Conservation (phyloP, 2,888 invertebrate species). For the Caenorhabditis panamensis region DNA sequence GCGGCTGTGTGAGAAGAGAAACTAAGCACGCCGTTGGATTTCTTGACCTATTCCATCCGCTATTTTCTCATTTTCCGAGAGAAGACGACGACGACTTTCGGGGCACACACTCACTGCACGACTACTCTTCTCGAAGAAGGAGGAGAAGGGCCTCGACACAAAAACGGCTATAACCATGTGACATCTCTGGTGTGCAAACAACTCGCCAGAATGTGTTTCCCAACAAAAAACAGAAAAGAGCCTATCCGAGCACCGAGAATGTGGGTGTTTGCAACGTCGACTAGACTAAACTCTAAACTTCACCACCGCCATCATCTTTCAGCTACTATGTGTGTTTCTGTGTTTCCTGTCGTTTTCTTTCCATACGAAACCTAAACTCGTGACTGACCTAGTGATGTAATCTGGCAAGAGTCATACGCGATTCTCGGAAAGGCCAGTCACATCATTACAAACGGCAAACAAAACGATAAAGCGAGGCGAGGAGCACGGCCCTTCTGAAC, state of each 20-base stretch:
- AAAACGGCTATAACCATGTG: slow-evolving; percentile 26
- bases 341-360: not conserved
- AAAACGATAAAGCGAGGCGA: slow-evolving; percentile 9
- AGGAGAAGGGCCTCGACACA: too few species aligned
- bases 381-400: slow-evolving; percentile 11
- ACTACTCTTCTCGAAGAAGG: not conserved
- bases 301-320: too few species aligned
- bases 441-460: slow-evolving; percentile 25
- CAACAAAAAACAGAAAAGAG: not conserved
- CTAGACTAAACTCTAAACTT: not conserved
- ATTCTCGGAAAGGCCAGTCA: slow-evolving; percentile 18
- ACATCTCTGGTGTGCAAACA: slow-evolving; percentile 33
- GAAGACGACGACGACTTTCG: slow-evolving; percentile 12
- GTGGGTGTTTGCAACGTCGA: not conserved
- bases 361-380: not conserved
- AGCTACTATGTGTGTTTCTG: too few species aligned
- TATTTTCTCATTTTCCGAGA: slow-evolving; percentile 15
- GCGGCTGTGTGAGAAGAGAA: not conserved
- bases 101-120: slow-evolving; percentile 10
- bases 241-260: not conserved
- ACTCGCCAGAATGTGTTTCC: not conserved
- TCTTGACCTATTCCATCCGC: slow-evolving; percentile 26
- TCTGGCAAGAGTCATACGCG: slow-evolving; percentile 14
- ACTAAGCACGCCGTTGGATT: slow-evolving; percentile 19
- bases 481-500: not conserved